Conservation (phyloP, 2,888 invertebrate species). For the Neria commutata region DNA sequence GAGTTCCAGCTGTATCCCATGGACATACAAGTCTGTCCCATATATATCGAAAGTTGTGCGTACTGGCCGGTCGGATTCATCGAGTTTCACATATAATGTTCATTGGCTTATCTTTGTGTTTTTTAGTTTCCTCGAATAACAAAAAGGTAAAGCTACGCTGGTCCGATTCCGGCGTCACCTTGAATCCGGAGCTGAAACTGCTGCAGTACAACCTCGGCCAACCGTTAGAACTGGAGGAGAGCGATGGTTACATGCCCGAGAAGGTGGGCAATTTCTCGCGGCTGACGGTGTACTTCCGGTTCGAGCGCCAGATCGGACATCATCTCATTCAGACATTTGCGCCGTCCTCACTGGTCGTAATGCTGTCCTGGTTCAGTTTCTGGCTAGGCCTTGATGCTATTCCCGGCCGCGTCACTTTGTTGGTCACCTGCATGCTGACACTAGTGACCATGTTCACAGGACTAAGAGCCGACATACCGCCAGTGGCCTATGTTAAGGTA, state of each 20-base stretch:
- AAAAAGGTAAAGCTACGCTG: slow-evolving; percentile 77
- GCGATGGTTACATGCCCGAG: slow-evolving; percentile 75
- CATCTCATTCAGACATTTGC: slow-evolving; percentile 85
- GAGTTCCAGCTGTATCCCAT: slow-evolving; percentile 85
- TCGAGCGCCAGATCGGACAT: slow-evolving; percentile 84
- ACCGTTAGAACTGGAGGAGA: slow-evolving; percentile 74
- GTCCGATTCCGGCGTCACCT: slow-evolving; percentile 76
- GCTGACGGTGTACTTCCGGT: slow-evolving; percentile 77
- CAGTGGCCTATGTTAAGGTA: slow-evolving; percentile 87
- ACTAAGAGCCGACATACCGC: slow-evolving; percentile 79
- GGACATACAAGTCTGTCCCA: slow-evolving; percentile 84
- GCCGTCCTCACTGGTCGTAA: slow-evolving; percentile 81
- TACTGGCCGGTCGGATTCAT: slow-evolving; percentile 50
- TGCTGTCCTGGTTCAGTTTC: slow-evolving; percentile 87
- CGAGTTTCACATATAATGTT: not conserved
- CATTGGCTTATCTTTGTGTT: slow-evolving; percentile 7
- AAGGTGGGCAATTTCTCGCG: slow-evolving; percentile 84
- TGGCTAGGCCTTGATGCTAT: slow-evolving; percentile 85
- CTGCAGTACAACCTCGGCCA: slow-evolving; percentile 80
- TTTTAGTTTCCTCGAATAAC: slow-evolving; percentile 79
- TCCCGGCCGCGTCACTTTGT: slow-evolving; percentile 79
- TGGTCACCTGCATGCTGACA: slow-evolving; percentile 84
- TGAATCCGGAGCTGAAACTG: slow-evolving; percentile 79
- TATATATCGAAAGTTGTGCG: slow-evolving; percentile 86
- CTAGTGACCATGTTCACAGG: slow-evolving; percentile 85